A percentile compares a stretch with the other conserved stretches of the same genome.
Evolutionary conservation across 2,113 vertebrate genomes (phyloP).

Genomic region (Callithrix jacchus): DNA sequence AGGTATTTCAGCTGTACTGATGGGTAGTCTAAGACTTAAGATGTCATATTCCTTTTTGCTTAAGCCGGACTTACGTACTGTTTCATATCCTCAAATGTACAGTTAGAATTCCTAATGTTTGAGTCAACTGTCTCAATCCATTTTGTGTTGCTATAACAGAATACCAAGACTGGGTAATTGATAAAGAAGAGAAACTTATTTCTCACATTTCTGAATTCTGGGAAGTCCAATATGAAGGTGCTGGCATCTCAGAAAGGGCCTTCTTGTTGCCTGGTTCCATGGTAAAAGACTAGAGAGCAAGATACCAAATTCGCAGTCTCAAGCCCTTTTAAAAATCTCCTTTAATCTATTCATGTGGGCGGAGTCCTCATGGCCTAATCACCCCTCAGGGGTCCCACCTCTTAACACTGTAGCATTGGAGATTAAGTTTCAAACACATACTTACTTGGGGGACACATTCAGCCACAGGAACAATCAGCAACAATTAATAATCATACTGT

Average conservation of each 20-base stretch:
- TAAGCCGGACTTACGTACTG: not conserved
- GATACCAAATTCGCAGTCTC: not conserved
- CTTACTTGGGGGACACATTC: not conserved
- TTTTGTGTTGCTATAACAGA: not conserved
- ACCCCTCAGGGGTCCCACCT: not conserved
- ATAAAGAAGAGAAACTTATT: not conserved
- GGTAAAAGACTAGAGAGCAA: not conserved
- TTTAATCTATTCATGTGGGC: not conserved
- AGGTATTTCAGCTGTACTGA: slow-evolving; percentile 83
- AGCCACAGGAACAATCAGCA: not conserved
- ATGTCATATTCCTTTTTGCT: not conserved
- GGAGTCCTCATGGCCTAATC: not conserved
- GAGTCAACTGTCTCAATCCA: not conserved
- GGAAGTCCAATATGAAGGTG: not conserved
- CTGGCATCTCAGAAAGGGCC: not conserved
- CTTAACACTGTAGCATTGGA: not conserved
- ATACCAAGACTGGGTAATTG: not conserved
- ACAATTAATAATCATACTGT: slow-evolving; percentile 29
- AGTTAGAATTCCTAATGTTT: slow-evolving; percentile 18
- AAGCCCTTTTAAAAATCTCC: not conserved
- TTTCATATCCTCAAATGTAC: not conserved
- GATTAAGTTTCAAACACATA: not conserved
- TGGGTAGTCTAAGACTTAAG: not conserved
- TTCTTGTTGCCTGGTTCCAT: not conserved
- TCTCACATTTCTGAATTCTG: not conserved